Base-by-base conservation (phyloP, 2,797 vertebrate genomes). In the Lagocephalus sceleratus region DNA sequence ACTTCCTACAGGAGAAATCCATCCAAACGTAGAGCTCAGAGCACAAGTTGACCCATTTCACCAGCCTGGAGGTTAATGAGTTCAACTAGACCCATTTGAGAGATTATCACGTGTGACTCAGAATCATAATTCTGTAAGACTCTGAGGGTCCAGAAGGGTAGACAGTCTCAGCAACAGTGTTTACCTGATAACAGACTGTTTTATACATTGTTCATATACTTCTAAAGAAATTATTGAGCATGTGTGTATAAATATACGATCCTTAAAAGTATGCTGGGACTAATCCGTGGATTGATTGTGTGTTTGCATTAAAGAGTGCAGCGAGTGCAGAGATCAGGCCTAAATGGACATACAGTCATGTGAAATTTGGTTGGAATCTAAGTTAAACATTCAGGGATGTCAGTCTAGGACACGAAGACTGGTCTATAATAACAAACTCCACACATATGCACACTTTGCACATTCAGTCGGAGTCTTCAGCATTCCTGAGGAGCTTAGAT, bases 401-500 rank as follows among this genome's bases (percentile, higher is more conserved):
- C 47, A 47, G 40, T 49, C 52, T 35, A 52, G 32, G 15, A 22
- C 50, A 22, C 51, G 52, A 25, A 54, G 20, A 45, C 51, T 25
- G 19, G 71, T 46, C 64, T 57, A 59, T 50, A 68, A 49, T 16
- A 53, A 50, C 44, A 35, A 59, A 64, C 56, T 46, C 22, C 8
- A 62, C 62, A 71, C 65, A 68, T 63, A 71, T 65, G 69, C 60
- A 71, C 69, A 42, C 57, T 61, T 58, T 57, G 66, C 72, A 71
- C 72, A 64, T 60, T 69, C 54, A 50, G 69, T 63, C 48, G 68
- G 54, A 68, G 65, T 74, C 76, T 76, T 70, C 64, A 71, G 78
- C 87, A 90, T 89, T 89, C 88, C 85, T 74, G 11, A 79, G 76
- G 76, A 65, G 83, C 82, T 89, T 88, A 89, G 82, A 76, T 77